Evolutionary conservation across 2,113 vertebrate species (phyloP).

Genomic region (Sterrhoptilus dennistouni): DNA sequence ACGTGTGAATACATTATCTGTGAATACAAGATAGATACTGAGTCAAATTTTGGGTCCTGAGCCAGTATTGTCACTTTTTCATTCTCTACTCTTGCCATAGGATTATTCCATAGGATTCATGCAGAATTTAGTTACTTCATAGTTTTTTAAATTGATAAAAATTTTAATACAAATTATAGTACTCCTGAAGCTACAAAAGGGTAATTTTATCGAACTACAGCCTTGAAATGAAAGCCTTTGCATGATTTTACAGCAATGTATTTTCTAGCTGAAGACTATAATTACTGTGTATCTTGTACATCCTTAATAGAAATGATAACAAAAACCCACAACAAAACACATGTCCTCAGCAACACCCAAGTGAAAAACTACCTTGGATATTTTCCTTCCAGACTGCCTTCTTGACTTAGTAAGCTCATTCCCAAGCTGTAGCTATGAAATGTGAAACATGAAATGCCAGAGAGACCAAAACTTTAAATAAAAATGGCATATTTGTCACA

Average conservation of each 20-base stretch:
- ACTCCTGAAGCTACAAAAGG: background rate
- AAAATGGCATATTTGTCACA: background rate
- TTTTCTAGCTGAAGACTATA: background rate
- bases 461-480: background rate
- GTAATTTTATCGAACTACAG: background rate
- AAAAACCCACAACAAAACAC: fast-evolving
- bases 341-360: background rate
- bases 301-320: background rate
- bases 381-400: background rate
- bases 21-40: background rate
- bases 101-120: background rate
- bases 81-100: background rate
- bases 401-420: background rate
- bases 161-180: background rate
- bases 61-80: background rate
- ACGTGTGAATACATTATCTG: background rate
- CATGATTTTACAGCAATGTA: background rate
- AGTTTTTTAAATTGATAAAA: background rate
- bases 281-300: background rate
- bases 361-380: background rate
- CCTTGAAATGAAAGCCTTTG: background rate
- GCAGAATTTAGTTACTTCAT: background rate
- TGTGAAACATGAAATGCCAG: background rate
- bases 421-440: background rate
- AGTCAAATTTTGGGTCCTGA: background rate